Conservation (phyloP, 2,888 invertebrate genomes). For the Dermolepida albohirtum region DNA sequence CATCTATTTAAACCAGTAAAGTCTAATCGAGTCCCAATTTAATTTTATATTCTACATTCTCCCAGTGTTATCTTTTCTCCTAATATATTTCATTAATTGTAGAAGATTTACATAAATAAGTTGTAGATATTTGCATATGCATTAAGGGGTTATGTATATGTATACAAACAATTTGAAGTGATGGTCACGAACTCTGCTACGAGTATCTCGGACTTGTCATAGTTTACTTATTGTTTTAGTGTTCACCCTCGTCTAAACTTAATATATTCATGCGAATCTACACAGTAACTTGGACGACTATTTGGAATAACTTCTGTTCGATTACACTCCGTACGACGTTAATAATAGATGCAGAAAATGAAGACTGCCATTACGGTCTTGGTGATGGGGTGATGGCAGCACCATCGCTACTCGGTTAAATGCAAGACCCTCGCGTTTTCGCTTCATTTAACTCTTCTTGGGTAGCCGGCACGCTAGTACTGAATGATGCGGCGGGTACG, state of each 20-base stretch:
- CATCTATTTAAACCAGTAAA: too few species aligned
- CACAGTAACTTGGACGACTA: conserved; percentile 10
- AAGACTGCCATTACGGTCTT: background rate
- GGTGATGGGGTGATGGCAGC: too few species aligned
- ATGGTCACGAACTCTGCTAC: too few species aligned
- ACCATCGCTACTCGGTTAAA: too few species aligned
- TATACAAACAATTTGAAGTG: conserved; percentile 11
- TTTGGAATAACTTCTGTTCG: conserved; percentile 21
- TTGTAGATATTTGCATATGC: conserved; percentile 20
- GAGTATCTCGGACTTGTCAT: background rate
- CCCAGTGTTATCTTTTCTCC: too few species aligned
- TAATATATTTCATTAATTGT: too few species aligned
- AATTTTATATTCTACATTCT: too few species aligned
- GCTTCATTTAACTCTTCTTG: conserved; percentile 27
- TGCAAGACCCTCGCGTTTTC: conserved; percentile 18
- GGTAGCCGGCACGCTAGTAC: conserved; percentile 2
- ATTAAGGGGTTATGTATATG: conserved; percentile 11
- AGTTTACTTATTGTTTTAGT: conserved; percentile 3
- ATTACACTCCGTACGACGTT: conserved; percentile 4
- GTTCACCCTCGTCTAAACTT: conserved; percentile 1
- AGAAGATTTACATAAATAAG: conserved; percentile 16
- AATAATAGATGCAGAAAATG: conserved; percentile 18
- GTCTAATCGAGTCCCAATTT: too few species aligned
- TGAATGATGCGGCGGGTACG: conserved; percentile 22
- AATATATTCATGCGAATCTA: conserved; percentile 14